Percentiles rank a stretch among this genome's conserved stretches.
Evolutionary conservation across 2,113 vertebrate species (phyloP).

Genomic region (Onychostruthus taczanowskii): DNA sequence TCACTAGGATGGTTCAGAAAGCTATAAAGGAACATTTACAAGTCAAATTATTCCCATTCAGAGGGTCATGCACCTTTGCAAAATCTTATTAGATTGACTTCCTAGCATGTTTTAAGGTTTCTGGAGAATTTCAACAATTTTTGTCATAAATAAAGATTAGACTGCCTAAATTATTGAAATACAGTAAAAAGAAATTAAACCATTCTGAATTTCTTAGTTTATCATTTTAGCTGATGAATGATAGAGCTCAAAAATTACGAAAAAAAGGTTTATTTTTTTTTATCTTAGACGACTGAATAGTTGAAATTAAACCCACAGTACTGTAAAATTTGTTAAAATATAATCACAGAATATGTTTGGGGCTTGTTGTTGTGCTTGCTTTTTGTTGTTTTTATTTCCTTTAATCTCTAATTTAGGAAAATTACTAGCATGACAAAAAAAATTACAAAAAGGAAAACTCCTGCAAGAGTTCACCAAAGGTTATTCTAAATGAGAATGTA

Average conservation of each 20-base stretch:
- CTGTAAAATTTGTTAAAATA: neutral
- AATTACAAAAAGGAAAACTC: neutral
- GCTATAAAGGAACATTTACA: neutral
- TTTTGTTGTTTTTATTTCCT: neutral
- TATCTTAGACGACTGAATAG: neutral
- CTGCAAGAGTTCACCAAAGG: neutral
- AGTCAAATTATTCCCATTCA: neutral
- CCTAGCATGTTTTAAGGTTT: neutral
- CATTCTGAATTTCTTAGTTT: neutral
- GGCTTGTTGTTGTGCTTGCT: rapidly evolving
- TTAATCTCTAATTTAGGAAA: neutral
- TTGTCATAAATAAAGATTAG: neutral
- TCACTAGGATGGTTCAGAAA: neutral
- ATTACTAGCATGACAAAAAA: neutral
- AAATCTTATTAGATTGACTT: neutral
- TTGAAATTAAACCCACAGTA: neutral
- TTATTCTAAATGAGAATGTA: neutral
- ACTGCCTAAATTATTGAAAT: neutral
- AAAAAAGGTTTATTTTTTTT: rapidly evolving
- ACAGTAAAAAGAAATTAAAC: neutral
- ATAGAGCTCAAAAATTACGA: neutral
- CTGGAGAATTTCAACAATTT: neutral
- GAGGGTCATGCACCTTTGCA: neutral
- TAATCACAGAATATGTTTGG: neutral
- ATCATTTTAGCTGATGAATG: neutral